These are phyloP conservation scores for Pseudanteris insignis DNA, from an alignment of 2,888 invertebrate genomes.

Conservation along the genomic window DNA sequence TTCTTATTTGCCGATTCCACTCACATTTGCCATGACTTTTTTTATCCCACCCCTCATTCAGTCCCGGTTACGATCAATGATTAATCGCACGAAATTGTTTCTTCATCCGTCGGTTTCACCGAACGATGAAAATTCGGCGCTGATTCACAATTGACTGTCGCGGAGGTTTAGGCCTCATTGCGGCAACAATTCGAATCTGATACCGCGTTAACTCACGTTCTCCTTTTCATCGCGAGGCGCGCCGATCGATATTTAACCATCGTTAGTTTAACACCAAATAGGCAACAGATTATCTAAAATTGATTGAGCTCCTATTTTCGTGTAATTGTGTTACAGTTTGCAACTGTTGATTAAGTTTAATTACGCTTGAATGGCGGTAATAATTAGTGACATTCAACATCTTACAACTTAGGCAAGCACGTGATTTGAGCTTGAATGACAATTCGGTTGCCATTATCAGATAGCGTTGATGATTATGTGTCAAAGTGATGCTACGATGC, in stretches of 20 bases:
- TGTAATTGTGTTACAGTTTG: slow-evolving; percentile 20
- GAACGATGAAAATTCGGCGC: too few relatives aligned
- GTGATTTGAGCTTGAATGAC: slow-evolving; percentile 6
- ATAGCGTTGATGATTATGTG: neutral
- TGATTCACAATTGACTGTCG: too few relatives aligned
- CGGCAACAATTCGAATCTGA: too few relatives aligned
- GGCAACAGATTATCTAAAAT: slow-evolving; percentile 25
- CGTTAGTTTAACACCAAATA: slow-evolving; percentile 7
- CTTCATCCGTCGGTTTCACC: too few relatives aligned
- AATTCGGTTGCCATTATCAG: slow-evolving; percentile 13
- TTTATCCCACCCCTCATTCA: too few relatives aligned
- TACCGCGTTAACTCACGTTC: too few relatives aligned
- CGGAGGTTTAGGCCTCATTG: too few relatives aligned
- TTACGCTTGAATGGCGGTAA: slow-evolving; percentile 14
- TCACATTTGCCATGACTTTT: too few relatives aligned
- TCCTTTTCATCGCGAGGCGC: too few relatives aligned
- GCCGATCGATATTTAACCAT: slow-evolving; percentile 17
- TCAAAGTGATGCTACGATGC: neutral
- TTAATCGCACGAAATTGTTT: too few relatives aligned
- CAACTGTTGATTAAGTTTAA: slow-evolving; percentile 18
- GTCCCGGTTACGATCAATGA: too few relatives aligned
- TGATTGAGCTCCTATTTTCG: slow-evolving; percentile 24
- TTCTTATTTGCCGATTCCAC: too few relatives aligned
- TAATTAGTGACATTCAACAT: slow-evolving; percentile 20
- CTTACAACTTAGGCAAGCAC: slow-evolving; percentile 9